These are phyloP conservation scores for Dromaius novaehollandiae DNA, from an alignment of 2,113 vertebrate species.

Conservation along the genomic window DNA sequence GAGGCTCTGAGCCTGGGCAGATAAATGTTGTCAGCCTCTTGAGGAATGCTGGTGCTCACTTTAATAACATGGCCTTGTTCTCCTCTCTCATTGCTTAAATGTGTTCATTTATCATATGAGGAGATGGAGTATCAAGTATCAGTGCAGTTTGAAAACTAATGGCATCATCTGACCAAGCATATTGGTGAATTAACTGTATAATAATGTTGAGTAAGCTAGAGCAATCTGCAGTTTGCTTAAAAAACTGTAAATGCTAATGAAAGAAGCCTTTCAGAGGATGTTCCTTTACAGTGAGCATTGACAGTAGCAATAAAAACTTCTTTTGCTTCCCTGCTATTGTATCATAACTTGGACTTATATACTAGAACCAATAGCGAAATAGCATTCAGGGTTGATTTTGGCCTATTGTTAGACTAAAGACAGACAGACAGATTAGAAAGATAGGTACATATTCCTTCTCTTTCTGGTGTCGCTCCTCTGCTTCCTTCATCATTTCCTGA, in stretches of 20 bases:
- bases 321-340: not conserved
- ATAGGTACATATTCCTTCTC: slow-evolving; percentile 96
- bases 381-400: not conserved
- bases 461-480: slow-evolving; percentile 87
- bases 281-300: not conserved
- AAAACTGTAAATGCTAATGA: not conserved
- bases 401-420: not conserved
- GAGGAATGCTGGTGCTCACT: not conserved
- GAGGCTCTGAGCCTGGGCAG: not conserved
- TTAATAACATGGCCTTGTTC: not conserved
- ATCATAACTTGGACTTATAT: no score
- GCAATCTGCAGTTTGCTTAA: not conserved
- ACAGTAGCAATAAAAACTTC: not conserved
- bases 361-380: not conserved
- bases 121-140: not conserved
- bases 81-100: not conserved
- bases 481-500: slow-evolving; percentile 87
- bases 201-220: not conserved
- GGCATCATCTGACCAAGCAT: not conserved
- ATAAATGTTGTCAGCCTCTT: not conserved
- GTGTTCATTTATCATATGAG: not conserved
- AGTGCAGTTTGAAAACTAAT: not conserved
- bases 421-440: not conserved
- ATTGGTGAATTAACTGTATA: fast-evolving
- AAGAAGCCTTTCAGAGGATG: not conserved